Conservation (phyloP, 35 echinoderm and acorn worm species). For the Stichopus chloronotus region DNA sequence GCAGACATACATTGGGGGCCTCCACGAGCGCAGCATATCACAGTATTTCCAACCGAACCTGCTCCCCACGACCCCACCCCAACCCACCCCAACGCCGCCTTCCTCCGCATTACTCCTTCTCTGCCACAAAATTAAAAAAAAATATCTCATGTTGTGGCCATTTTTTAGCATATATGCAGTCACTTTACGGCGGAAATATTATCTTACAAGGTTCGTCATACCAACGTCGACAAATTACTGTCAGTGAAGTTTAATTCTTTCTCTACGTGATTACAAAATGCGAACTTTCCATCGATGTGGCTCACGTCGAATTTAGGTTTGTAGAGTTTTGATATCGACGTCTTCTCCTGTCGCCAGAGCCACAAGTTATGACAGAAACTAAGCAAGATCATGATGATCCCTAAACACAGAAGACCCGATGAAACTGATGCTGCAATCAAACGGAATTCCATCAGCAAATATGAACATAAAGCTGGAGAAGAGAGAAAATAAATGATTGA, state of each 20-base stretch:
- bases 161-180: too few relatives aligned
- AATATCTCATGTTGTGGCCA: too few relatives aligned
- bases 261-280: constrained; percentile 42
- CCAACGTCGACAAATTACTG: constrained; percentile 80
- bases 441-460: constrained; percentile 82
- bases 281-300: constrained; percentile 65
- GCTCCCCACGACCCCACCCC: too few relatives aligned
- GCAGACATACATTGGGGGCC: too few relatives aligned
- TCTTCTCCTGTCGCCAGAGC: constrained; percentile 78
- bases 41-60: too few relatives aligned
- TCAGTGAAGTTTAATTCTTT: constrained; percentile 35
- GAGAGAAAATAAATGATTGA: not conserved
- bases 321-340: constrained; percentile 36
- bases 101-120: too few relatives aligned
- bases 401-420: constrained; percentile 72
- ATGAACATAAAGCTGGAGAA: constrained; percentile 78
- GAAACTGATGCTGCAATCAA: constrained; percentile 78
- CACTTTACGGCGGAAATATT: not conserved
- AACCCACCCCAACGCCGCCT: too few relatives aligned
- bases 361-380: constrained; percentile 70
- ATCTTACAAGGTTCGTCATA: constrained; percentile 44
- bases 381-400: constrained; percentile 78
- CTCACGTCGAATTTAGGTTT: constrained; percentile 58
- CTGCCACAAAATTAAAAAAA: too few relatives aligned
- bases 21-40: too few relatives aligned